These are phyloP conservation scores for Stigmatopora nigra DNA, from an alignment of 2,113 vertebrate species.

Conservation along the genomic window DNA sequence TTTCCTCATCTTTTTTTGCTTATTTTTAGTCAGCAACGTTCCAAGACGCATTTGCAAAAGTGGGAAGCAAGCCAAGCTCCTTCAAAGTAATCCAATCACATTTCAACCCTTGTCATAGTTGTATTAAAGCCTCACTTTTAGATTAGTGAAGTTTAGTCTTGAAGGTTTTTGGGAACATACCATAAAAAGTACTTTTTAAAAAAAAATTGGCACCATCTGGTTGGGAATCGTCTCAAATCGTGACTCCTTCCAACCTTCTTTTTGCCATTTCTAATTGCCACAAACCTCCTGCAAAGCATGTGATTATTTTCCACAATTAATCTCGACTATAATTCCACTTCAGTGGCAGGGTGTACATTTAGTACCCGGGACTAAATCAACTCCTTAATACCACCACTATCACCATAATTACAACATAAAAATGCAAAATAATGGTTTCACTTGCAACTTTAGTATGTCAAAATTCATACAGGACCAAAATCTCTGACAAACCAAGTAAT, in stretches of 20 bases:
- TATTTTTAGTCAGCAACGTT: neutral
- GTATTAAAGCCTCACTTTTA: neutral
- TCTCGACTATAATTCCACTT: neutral
- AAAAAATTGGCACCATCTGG: too few relatives aligned
- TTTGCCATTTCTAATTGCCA: neutral
- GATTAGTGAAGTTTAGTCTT: slow-evolving; percentile 1
- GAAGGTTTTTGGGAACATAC: neutral
- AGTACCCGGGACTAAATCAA: neutral
- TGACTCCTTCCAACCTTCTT: neutral
- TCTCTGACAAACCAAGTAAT: neutral
- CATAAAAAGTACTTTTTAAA: neutral
- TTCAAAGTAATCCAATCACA: slow-evolving; percentile 4
- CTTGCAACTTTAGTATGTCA: neutral
- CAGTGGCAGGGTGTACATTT: neutral
- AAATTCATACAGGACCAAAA: neutral
- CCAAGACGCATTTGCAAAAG: neutral
- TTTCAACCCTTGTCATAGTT: neutral
- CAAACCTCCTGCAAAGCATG: neutral
- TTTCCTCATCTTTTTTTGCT: neutral
- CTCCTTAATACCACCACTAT: neutral
- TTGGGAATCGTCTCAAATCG: neutral
- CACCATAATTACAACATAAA: neutral
- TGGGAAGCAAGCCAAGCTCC: neutral
- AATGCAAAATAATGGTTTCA: neutral
- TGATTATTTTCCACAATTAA: neutral